Base-by-base conservation (phyloP, 2,113 vertebrate species). In the Porphyrio hochstetteri region DNA sequence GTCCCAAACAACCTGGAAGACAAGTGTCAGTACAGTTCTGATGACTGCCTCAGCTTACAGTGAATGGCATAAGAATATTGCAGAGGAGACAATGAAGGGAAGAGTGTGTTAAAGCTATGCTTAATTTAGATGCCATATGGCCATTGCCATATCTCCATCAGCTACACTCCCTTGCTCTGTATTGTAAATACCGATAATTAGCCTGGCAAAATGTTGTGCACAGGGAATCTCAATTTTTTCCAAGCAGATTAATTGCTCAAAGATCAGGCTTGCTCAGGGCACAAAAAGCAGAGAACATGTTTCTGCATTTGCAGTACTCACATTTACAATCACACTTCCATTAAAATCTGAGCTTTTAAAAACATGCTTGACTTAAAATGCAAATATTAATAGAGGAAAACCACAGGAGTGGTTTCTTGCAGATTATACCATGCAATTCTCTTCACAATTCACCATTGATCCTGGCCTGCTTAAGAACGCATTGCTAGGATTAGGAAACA, bases 1-100 rank as follows among this genome's bases (percentile, higher is more conserved):
- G 97, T 99, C 99, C 88, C 99, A 99, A 40, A 99, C 99, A 98
- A 99, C 98, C 99, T 99, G 92, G 44, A 88, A 61, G 75, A 82
- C 56, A 95, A 91, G 65, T 42, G 91, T 27, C 60, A 61, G 36
- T 50, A 81, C 11, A 86, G 46, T 72, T 86, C 80, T 81, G n/a
- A 44, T 53, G 61, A 91, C n/a, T 81, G 76, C 68, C 60, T 81
- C 50, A 67, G 24, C 65, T 82, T 86, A 75, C 33, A 88, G 36
- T 57, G 48, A 92, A 91, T 74, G 85, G 82, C 74, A 16, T 29
- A 60, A 67, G 68, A 92, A 74, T 40, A 80, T 94, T 95, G 76
- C 60, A 71, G 79, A 95, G 90, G 33, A 91, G 76, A 82, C 38
- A 85, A 76, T 16, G 15, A 79, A 79, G 36, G 40, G 40, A 83